Percentiles rank a stretch among this genome's conserved stretches.
These are phyloP conservation scores for Dusona sp. DNA, from an alignment of 2,888 invertebrate species.

Conservation along the genomic window DNA sequence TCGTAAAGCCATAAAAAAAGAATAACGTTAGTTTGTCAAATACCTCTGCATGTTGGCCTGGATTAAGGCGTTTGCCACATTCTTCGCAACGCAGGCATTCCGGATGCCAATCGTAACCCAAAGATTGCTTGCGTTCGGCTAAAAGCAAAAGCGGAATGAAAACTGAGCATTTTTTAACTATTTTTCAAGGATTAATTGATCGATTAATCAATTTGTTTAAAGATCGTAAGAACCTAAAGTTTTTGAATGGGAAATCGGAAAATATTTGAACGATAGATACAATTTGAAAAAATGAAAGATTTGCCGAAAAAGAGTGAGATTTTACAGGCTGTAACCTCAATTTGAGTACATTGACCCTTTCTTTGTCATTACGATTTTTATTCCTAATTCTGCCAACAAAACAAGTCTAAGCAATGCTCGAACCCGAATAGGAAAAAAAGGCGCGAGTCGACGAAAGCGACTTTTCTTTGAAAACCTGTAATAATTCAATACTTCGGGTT, in stretches of 20 bases:
- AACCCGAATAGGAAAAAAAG: neutral
- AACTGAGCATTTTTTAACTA: neutral
- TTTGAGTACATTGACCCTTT: conserved; percentile 71
- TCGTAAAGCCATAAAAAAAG: neutral
- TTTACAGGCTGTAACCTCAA: conserved; percentile 70
- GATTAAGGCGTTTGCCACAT: conserved; percentile 92
- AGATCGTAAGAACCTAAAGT: conserved; percentile 2
- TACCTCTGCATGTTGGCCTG: conserved; percentile 92
- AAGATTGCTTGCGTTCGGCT: conserved; percentile 94
- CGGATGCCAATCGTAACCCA: conserved; percentile 95
- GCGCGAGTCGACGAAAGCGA: neutral
- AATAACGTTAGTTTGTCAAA: conserved; percentile 11
- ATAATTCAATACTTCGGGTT: conserved; percentile 45
- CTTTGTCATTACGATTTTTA: conserved; percentile 35
- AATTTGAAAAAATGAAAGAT: neutral
- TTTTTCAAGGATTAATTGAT: neutral
- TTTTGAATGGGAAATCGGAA: neutral
- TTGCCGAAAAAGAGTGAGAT: neutral
- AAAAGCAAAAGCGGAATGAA: conserved; percentile 71
- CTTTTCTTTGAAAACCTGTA: neutral
- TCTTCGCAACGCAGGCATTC: conserved; percentile 93
- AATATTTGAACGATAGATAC: neutral
- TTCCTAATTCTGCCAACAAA: conserved; percentile 38
- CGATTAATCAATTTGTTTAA: neutral
- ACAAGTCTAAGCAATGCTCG: neutral